phyloP scores from a whole-genome alignment of 2,888 invertebrate species.

The Melieria picta region DNA sequence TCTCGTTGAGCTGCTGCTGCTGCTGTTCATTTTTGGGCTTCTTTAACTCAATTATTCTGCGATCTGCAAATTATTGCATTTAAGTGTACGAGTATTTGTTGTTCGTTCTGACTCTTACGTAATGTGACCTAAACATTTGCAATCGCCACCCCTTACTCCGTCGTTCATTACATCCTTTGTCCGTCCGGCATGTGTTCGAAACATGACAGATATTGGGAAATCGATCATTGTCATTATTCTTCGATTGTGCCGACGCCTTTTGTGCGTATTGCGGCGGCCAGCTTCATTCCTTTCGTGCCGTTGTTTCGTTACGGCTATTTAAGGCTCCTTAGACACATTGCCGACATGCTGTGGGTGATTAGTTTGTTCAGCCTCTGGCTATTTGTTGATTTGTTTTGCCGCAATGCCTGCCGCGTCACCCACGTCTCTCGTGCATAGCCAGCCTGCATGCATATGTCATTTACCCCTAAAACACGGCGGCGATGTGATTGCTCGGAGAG shows the following conservation, averaged over 20 bases:
- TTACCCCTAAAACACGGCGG: neutral
- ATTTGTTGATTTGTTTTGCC: conserved; percentile 36
- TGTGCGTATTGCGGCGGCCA: neutral
- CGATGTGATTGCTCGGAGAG: conserved; percentile 30
- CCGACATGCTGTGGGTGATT: conserved; percentile 40
- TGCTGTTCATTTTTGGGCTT: neutral
- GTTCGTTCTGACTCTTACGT: neutral
- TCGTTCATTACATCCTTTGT: neutral
- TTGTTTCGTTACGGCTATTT: conserved; percentile 42
- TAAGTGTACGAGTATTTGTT: conserved; percentile 46
- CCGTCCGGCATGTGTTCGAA: conserved; percentile 49
- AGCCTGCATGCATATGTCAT: conserved; percentile 1
- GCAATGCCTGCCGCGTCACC: neutral
- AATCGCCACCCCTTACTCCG: neutral
- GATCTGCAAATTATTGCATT: conserved; percentile 64
- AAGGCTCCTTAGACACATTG: neutral
- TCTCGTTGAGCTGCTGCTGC: neutral
- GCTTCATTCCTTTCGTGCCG: conserved; percentile 11
- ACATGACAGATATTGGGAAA: conserved; percentile 66
- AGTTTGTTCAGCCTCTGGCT: conserved; percentile 39
- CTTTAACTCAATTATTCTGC: conserved; percentile 58
- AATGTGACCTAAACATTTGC: neutral
- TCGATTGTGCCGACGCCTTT: conserved; percentile 56
- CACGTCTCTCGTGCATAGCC: too few relatives aligned
- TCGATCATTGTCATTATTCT: conserved; percentile 67